These are phyloP conservation scores for Phytoseiulus persimilis DNA, from an alignment of 2,888 invertebrate genomes.

Conservation along the genomic window DNA sequence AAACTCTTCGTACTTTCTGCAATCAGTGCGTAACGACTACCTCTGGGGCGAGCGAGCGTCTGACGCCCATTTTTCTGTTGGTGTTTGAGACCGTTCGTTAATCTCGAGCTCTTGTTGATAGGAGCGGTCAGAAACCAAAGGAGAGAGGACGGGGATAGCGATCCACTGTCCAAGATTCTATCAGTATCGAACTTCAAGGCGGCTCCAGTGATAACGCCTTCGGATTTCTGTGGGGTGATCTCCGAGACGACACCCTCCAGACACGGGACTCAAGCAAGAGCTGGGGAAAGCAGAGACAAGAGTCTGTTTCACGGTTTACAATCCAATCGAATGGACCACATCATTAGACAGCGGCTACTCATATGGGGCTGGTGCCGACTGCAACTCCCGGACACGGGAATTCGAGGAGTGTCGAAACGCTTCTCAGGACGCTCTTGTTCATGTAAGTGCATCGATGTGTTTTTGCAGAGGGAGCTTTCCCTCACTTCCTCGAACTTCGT, in stretches of 20 bases:
- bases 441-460: too few relatives aligned
- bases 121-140: not conserved
- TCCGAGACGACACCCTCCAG: not conserved
- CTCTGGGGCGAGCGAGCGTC: not conserved
- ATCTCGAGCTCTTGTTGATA: not conserved
- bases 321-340: not conserved
- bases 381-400: not conserved
- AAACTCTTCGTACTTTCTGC: too few relatives aligned
- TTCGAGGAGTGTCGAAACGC: not conserved
- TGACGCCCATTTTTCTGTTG: not conserved
- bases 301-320: not conserved
- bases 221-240: not conserved
- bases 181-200: not conserved
- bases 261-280: not conserved
- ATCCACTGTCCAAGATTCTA: not conserved
- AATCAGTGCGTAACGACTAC: too few relatives aligned
- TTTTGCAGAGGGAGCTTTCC: too few relatives aligned
- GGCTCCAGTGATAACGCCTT: not conserved
- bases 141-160: not conserved
- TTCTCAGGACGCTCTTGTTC: too few relatives aligned
- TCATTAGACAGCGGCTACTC: not conserved
- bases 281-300: not conserved
- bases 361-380: not conserved
- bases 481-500: too few relatives aligned
- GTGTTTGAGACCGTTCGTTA: not conserved